Percentiles rank a stretch among this genome's conserved stretches.
Conservation (phyloP, 2,888 invertebrate genomes). For the Ryuthela nishihirai region DNA sequence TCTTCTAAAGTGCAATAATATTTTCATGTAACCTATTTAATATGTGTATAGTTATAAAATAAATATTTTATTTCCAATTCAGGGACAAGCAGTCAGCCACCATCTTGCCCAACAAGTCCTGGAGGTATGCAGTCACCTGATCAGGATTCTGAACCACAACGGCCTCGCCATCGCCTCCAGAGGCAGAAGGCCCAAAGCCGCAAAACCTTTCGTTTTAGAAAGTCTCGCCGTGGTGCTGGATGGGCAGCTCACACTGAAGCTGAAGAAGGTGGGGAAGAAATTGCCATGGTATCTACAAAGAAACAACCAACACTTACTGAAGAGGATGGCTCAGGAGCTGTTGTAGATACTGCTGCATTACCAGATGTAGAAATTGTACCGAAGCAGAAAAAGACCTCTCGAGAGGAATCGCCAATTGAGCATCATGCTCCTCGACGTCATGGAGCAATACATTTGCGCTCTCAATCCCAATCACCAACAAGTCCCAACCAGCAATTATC, state of each 20-base stretch:
- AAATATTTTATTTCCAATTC: too few relatives aligned
- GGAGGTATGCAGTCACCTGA: constrained; percentile 37
- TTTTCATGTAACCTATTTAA: too few relatives aligned
- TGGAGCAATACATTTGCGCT: constrained; percentile 17
- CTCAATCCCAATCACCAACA: constrained; percentile 30
- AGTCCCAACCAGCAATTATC: constrained; percentile 24
- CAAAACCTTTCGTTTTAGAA: constrained; percentile 68
- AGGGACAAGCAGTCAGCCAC: constrained; percentile 25
- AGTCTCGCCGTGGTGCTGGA: constrained; percentile 44
- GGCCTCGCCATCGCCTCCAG: constrained; percentile 68
- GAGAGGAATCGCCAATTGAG: constrained; percentile 27
- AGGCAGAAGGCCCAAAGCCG: constrained; percentile 90
- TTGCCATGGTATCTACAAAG: constrained; percentile 30
- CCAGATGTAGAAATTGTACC: constrained; percentile 11
- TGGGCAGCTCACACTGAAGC: constrained; percentile 33
- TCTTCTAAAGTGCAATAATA: too few relatives aligned
- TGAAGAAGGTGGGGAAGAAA: constrained; percentile 22
- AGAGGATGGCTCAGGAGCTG: constrained; percentile 17
- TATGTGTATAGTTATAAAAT: too few relatives aligned
- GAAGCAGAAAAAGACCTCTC: constrained; percentile 13
- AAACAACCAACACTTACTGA: constrained; percentile 17
- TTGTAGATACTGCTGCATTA: neutral
- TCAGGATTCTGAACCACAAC: constrained; percentile 45
- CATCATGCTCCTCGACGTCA: constrained; percentile 22
- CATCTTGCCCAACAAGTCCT: constrained; percentile 29